These are phyloP conservation scores for Pheosia tremula DNA, from an alignment of 2,888 invertebrate species.

Conservation along the genomic window DNA sequence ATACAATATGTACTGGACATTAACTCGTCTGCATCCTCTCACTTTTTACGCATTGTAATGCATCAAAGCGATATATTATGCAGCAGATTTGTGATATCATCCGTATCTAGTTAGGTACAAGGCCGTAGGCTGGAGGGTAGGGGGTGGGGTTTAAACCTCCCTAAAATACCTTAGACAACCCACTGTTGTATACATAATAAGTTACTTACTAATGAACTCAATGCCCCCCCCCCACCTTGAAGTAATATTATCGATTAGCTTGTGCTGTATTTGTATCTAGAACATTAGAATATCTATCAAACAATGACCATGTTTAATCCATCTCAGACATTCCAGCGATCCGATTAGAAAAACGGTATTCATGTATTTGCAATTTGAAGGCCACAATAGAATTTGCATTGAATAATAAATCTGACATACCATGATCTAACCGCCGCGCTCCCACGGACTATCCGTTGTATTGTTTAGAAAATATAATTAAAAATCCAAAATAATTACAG, in stretches of 20 bases:
- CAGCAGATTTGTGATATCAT: too few relatives aligned
- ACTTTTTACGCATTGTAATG: not conserved
- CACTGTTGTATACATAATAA: too few relatives aligned
- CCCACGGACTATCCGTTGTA: not conserved
- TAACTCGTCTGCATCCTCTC: not conserved
- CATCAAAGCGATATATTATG: too few relatives aligned
- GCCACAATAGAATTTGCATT: not conserved
- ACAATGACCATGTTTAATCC: not conserved
- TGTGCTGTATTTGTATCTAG: not conserved
- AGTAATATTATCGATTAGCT: not conserved
- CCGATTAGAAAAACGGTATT: not conserved
- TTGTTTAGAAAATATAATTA: constrained; percentile 18
- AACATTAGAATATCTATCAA: not conserved
- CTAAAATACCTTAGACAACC: too few relatives aligned
- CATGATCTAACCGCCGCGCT: not conserved
- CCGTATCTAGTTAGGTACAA: too few relatives aligned
- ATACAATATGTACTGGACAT: not conserved
- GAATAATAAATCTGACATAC: not conserved
- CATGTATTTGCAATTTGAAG: not conserved
- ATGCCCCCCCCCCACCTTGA: too few relatives aligned
- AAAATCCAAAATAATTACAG: constrained; percentile 34
- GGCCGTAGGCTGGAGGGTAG: too few relatives aligned
- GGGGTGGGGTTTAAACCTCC: too few relatives aligned
- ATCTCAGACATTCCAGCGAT: not conserved
- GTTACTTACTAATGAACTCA: too few relatives aligned